A percentile compares a stretch with the other conserved stretches of the same genome.
Evolutionary conservation across 2,113 vertebrate species (phyloP).

Genomic region (Sterna hirundo): DNA sequence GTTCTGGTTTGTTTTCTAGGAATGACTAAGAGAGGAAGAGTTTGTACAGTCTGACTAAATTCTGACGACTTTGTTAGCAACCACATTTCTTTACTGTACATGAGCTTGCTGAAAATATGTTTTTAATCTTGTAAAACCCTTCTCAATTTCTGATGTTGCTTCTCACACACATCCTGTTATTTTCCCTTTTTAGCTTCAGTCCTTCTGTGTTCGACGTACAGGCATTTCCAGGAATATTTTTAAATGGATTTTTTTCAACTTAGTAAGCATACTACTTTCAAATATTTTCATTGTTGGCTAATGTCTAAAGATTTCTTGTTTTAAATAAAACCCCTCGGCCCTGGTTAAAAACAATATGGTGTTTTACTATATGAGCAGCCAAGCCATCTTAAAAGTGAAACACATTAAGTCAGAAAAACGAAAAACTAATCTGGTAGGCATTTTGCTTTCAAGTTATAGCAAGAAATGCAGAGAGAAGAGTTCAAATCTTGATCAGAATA

Average conservation of each 20-base stretch:
- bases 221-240: constrained; percentile 25
- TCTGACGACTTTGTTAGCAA: constrained; percentile 19
- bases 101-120: not conserved
- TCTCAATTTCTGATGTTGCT: not conserved
- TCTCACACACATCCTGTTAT: not conserved
- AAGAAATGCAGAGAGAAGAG: not conserved
- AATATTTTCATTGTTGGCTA: not conserved
- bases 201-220: not conserved
- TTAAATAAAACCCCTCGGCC: not conserved
- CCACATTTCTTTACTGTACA: not conserved
- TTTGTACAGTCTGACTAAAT: not conserved
- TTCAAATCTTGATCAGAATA: not conserved
- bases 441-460: not conserved
- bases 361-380: not conserved
- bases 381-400: not conserved
- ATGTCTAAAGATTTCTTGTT: not conserved
- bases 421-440: not conserved
- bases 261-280: not conserved
- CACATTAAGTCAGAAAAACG: not conserved
- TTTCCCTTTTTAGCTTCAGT: constrained; percentile 9
- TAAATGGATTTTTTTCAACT: not conserved
- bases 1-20: constrained; percentile 59
- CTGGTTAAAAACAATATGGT: not conserved
- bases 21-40: constrained; percentile 56
- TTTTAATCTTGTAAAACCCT: constrained; percentile 16